Conservation (phyloP, 64 coral and sea anemone species). For the Catalaphyllia jardinei region DNA sequence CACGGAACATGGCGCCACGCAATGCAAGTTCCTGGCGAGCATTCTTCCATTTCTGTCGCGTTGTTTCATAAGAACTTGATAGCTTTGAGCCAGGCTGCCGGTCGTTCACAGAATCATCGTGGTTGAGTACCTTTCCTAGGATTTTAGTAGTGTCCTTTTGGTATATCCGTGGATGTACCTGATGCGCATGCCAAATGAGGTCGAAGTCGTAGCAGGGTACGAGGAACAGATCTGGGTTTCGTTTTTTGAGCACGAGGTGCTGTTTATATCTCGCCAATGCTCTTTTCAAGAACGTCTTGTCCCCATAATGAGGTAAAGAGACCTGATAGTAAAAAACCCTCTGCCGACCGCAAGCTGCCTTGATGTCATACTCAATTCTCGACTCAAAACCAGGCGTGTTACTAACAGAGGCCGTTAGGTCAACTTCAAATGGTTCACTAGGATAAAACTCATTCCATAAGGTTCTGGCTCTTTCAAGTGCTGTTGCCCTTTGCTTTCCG, state of each 20-base stretch:
- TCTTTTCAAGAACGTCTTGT: conserved; percentile 42
- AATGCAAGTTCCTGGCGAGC: conserved; percentile 27
- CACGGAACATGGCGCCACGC: conserved; percentile 68
- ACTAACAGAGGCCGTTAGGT: conserved; percentile 31
- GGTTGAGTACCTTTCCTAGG: conserved; percentile 47
- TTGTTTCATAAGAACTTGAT: conserved; percentile 16
- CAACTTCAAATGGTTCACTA: conserved; percentile 51
- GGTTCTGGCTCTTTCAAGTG: conserved; percentile 10
- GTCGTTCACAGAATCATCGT: conserved; percentile 63
- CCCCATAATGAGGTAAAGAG: conserved; percentile 61
- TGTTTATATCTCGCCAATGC: conserved; percentile 45
- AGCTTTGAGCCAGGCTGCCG: conserved; percentile 57
- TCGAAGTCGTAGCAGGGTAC: conserved; percentile 79
- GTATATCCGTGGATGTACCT: conserved; percentile 51
- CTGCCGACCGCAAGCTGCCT: conserved; percentile 26
- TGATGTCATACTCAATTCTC: conserved; percentile 51
- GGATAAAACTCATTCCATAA: conserved; percentile 38
- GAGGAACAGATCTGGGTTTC: conserved; percentile 41
- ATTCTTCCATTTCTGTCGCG: conserved; percentile 37
- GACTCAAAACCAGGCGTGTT: conserved; percentile 15
- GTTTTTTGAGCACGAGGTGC: conserved; percentile 46
- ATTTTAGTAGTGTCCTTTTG: conserved; percentile 45
- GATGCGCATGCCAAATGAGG: conserved; percentile 79
- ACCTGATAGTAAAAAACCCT: conserved; percentile 59
- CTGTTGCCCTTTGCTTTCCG: neutral